Evolutionary conservation across 2,113 vertebrate species (phyloP), one percentile per base, ranked within the genome.

Genomic region (Struthio camelus): DNA sequence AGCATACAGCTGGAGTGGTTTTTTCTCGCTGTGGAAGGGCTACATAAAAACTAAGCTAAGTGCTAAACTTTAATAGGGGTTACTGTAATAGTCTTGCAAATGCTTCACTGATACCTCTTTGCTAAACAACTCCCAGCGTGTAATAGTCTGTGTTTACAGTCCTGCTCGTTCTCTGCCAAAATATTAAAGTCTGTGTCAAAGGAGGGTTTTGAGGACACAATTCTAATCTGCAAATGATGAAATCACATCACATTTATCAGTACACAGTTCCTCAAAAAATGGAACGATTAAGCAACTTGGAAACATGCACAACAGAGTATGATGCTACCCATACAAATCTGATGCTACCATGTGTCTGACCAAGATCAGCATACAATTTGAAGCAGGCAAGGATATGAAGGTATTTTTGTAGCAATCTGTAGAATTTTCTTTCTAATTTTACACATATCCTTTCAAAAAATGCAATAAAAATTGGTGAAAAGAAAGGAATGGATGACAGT

Each of bases 151-250:
- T 67, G 12, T 62, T 66, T 78, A 59, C 3, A 46, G 4, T 32
- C 0, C 0, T 56, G 6, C 25, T 77, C 6, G 13, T 61, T 9
- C 17, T 77, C 18, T 86, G 24, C 5, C 10, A 65, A 0, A 42
- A 56, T 32, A 28, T 5, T 51, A 11, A 95, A 27, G 19, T 51
- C 20, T 44, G 6, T 32, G 13, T 48, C 59, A 89, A 61, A 89
- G 10, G 9, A 12, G 10, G 11, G n/a, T 85, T 28, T 42, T 56
- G 19, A 73, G 9, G 36, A 13, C 7, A 65, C 7, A 4, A 18
- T 46, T 78, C 94, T 56, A 66, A 77, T 50, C 2, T 38, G 8
- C 6, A 67, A 5, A 3, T 64, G 30, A 56, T 85, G 38, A 67
- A 82, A 90, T 4, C 7, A 80, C 86, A 58, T 5, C 28, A 65